A percentile compares a stretch with the other conserved stretches of the same genome.
Conservation (phyloP, 2,113 vertebrate species). For the Apteryx mantelli region DNA sequence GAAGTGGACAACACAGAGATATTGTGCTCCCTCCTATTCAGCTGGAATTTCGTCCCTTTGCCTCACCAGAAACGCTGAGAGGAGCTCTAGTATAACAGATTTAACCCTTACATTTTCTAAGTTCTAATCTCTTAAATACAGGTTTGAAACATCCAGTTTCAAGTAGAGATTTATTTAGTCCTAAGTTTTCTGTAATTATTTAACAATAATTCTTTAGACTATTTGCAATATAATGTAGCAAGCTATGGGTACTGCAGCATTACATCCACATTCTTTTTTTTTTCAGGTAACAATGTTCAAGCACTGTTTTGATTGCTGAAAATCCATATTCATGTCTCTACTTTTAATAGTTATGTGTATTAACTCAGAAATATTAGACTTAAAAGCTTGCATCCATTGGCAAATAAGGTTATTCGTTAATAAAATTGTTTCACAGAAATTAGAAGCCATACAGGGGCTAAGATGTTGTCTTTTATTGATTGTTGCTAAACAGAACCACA, state of each 20-base stretch:
- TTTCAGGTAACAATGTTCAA: not conserved
- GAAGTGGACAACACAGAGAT: not conserved
- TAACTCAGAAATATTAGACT: not conserved
- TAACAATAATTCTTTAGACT: not conserved
- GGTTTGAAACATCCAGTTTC: not conserved
- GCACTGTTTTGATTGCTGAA: not conserved
- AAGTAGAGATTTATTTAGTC: not conserved
- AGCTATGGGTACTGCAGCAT: too few species aligned
- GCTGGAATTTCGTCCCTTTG: not conserved
- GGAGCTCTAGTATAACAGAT: not conserved
- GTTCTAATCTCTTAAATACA: not conserved
- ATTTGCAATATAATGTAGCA: not conserved
- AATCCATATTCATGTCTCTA: not conserved
- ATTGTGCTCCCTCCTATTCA: not conserved
- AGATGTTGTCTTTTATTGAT: not conserved
- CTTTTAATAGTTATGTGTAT: not conserved
- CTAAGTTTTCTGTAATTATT: not conserved
- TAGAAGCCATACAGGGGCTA: not conserved
- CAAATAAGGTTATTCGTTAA: not conserved
- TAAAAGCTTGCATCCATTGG: not conserved
- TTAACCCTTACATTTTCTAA: not conserved
- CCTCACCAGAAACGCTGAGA: not conserved
- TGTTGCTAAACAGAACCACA: not conserved
- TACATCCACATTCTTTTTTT: too few species aligned
- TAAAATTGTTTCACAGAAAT: not conserved